Evolutionary conservation across 1,140 invertebrate species (phyloP).

Genomic region (Caenorhabditis latens): DNA sequence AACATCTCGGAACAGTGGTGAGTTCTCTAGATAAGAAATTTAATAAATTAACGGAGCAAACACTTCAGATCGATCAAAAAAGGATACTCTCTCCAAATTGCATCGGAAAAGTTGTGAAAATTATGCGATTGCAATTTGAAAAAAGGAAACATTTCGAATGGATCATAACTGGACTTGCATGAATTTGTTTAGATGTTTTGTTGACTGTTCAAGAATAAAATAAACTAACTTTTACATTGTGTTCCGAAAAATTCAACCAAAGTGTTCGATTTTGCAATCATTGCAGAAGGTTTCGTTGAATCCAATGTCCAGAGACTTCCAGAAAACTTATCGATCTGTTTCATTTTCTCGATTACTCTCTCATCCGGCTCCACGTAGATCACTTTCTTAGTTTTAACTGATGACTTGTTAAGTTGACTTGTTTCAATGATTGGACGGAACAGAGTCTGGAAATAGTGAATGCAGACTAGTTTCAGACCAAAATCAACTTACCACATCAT

Average conservation of each 20-base stretch:
- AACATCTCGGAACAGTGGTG: neutral
- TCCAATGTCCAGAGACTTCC: slow-evolving; percentile 21
- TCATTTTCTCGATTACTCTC: slow-evolving; percentile 5
- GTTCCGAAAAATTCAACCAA: slow-evolving; percentile 1
- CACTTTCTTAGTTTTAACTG: slow-evolving; percentile 18
- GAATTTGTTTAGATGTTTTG: neutral
- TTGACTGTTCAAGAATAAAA: neutral
- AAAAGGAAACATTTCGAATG: neutral
- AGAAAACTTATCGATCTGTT: neutral
- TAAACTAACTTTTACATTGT: slow-evolving; percentile 27
- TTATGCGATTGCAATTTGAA: neutral
- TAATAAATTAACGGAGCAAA: neutral
- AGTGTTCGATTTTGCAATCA: neutral
- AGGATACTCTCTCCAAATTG: neutral
- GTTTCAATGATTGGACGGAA: slow-evolving; percentile 5
- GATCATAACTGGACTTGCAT: neutral
- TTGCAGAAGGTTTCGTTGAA: slow-evolving; percentile 2
- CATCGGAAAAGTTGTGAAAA: neutral
- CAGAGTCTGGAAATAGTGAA: neutral
- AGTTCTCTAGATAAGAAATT: neutral
- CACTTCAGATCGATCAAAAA: neutral
- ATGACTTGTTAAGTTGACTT: neutral
- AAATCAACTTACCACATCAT: neutral
- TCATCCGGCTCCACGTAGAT: slow-evolving; percentile 11
- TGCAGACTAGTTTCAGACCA: neutral